Evolutionary conservation across 1,140 invertebrate species (phyloP), one percentile per base, ranked within the genome.

Genomic region (Ephestia elutella): DNA sequence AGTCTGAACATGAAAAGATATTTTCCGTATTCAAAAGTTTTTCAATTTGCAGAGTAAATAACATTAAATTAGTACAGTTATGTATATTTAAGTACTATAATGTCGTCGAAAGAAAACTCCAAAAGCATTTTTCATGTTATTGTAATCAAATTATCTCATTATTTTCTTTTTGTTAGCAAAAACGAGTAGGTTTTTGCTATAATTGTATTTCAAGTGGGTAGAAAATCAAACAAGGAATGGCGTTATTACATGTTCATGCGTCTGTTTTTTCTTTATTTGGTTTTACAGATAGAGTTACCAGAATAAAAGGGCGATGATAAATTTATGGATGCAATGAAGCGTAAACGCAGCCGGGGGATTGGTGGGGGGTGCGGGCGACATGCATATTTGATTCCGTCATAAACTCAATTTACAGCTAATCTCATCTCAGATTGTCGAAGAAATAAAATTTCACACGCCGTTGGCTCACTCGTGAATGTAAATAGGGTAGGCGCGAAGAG

Each of bases 351-450:
- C 56, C 61, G 50, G 60, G 56, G 21, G 60, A 48, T 60, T 54
- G 18, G 32, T 51, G 62, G 65, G 53, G 62, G 65, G 53, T 57
- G 63, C 38, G 38, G 38, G 73, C 58, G 71, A 72, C 77, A 73
- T 84, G 81, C 81, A 82, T 87, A 86, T 87, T 84, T 82, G 78
- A 87, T 86, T 80, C 66, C 68, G 64, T 82, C 78, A 83, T 86
- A 85, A 87, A 87, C 79, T 83, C 82, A 83, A 87, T 87, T 86
- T 83, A 83, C 81, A 82, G 80, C 80, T 87, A 86, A 87, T 86
- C 85, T 82, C 70, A 80, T 86, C 71, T 80, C 70, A 80, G 80
- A 87, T 85, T 86, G 82, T 86, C 76, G 77, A 81, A 82, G 82
- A 83, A 86, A 87, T 87, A 86, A 87, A 86, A 87, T 87, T 79